Base-by-base conservation (phyloP, 2,888 invertebrate genomes). In the Lissonota sp. region DNA sequence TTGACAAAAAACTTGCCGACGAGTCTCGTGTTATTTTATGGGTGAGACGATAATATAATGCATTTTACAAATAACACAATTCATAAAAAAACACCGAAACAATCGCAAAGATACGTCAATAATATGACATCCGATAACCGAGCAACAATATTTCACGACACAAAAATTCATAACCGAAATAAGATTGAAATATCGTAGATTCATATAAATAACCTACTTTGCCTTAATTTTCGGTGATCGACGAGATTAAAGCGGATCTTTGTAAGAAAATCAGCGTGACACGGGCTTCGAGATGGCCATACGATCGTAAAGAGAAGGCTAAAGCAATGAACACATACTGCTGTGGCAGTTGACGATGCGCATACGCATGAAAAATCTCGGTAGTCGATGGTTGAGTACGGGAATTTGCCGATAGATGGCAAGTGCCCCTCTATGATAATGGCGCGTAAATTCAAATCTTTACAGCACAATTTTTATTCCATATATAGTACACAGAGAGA, bases 401-500 rank as follows among this genome's bases (percentile, higher is more conserved):
- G 3, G 26, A 26, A 26, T 26, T 26, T 3, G 26, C 26, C 26
- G 26, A 26, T 26, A 26, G 26, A 26, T 1, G 26, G 26, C 26
- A 26, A 26, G 3, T 26, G 26, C 26, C 26, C 26, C 26, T 26
- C 26, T n/a, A 26, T 26, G 26, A 26, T 26, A 2, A 26, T 26
- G 26, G 26, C 26, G 26, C 26, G 26, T 26, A 26, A 26, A 26
- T 26, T 26, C 26, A 26, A 26, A 26, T 26, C 26, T 81, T 75
- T 86, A 85, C 82, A 88, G 83, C 84, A 85, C 84, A 87, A 79
- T 82, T 87, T 85, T 85, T n/a, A n/a, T n/a, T n/a, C 77, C n/a
- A n/a, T 85, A 84, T 86, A 85, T 85, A 89, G 66, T 85, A 88
- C 84, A 83, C 83, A 85, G 72, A n/a, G n/a, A n/a, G n/a, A n/a